Conservation (phyloP, 2,888 invertebrate genomes). For the Gastracanthus pulcherrimus region DNA sequence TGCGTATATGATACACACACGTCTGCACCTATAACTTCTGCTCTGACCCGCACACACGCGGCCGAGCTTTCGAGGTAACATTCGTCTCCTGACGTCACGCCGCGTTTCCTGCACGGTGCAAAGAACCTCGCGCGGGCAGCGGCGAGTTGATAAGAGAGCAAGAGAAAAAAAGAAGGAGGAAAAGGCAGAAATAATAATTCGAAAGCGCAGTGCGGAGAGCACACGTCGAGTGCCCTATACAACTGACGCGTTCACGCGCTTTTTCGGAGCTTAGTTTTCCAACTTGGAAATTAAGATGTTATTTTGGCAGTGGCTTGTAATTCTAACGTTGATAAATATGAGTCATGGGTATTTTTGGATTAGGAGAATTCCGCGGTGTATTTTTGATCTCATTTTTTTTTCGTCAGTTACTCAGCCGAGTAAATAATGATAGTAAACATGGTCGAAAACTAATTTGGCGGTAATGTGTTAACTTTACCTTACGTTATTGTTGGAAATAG, state of each 20-base stretch:
- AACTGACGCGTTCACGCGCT: not conserved
- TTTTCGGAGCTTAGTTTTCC: not conserved
- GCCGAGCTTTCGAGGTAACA: conserved; percentile 39
- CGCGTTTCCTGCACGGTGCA: conserved; percentile 47
- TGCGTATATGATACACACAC: not conserved
- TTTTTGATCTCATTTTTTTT: not conserved
- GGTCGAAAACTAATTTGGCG: no score
- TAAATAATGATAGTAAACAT: no score
- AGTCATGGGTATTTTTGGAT: conserved; percentile 23
- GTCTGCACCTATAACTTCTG: no score
- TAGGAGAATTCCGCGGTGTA: not conserved
- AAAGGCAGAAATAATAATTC: conserved; percentile 16
- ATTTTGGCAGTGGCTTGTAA: conserved; percentile 11
- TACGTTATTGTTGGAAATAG: no score
- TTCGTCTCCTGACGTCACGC: conserved; percentile 57
- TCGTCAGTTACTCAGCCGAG: not conserved
- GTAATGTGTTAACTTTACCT: no score
- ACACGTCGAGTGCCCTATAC: no score
- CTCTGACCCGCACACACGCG: no score
- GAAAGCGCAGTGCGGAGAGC: conserved; percentile 28
- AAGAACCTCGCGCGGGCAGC: conserved; percentile 3
- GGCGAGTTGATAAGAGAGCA: conserved; percentile 20
- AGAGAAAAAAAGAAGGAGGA: conserved; percentile 4
- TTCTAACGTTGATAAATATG: conserved; percentile 20
- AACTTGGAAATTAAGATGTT: conserved; percentile 8